Evolutionary conservation across 2,797 vertebrate species (phyloP).

Genomic region (Pelochelys cantorii): DNA sequence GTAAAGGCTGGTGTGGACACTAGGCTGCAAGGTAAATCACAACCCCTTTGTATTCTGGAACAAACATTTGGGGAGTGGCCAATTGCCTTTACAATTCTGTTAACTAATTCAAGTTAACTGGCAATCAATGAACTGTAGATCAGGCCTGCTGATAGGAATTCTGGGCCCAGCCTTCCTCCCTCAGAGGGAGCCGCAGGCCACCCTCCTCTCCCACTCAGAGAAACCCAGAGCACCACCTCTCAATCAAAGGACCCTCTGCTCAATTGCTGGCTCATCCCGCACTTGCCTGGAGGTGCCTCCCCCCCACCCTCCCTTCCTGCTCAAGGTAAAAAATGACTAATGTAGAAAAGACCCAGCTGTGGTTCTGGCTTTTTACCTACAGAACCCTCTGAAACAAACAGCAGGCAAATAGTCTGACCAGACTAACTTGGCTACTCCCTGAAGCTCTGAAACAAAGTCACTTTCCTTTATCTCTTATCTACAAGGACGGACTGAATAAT

Average conservation of each 20-base stretch:
- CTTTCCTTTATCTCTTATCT: neutral
- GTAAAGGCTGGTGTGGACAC: neutral
- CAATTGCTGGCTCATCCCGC: too few relatives aligned
- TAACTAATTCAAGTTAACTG: neutral
- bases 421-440: too few relatives aligned
- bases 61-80: neutral
- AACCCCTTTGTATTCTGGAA: neutral
- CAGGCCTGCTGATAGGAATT: too few relatives aligned
- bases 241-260: too few relatives aligned
- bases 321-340: neutral
- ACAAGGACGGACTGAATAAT: neutral
- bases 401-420: too few relatives aligned
- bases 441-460: neutral
- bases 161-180: too few relatives aligned
- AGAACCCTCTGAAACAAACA: neutral
- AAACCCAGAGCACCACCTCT: too few relatives aligned
- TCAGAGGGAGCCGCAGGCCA: too few relatives aligned
- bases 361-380: fast-evolving
- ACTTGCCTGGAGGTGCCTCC: too few relatives aligned
- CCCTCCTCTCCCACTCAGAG: too few relatives aligned
- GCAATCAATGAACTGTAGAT: neutral
- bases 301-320: too few relatives aligned
- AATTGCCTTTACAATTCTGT: neutral
- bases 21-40: fast-evolving
- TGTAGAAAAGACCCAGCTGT: fast-evolving